phyloP scores from a whole-genome alignment of 1,140 invertebrate genomes.

The Sycophaga agraensis region DNA sequence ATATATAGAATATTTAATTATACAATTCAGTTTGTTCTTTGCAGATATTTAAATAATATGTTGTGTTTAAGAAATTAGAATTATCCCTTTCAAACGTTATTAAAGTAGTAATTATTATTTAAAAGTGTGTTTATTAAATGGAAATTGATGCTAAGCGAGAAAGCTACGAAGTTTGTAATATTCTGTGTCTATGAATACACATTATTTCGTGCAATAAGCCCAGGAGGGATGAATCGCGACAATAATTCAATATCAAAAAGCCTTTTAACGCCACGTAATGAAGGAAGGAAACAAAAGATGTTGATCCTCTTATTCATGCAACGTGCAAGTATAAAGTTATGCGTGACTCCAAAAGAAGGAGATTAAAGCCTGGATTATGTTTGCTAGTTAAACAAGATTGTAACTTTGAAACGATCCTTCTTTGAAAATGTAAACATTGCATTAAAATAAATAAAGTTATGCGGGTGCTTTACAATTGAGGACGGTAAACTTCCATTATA shows the following conservation, averaged over 20 bases:
- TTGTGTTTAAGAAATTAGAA: too few relatives aligned
- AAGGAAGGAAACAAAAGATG: conserved; percentile 16
- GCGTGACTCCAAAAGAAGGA: neutral
- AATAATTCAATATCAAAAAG: conserved; percentile 19
- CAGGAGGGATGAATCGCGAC: neutral
- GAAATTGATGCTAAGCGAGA: too few relatives aligned
- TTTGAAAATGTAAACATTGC: too few relatives aligned
- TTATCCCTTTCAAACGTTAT: too few relatives aligned
- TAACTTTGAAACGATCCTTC: too few relatives aligned
- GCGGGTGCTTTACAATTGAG: too few relatives aligned
- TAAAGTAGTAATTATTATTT: too few relatives aligned
- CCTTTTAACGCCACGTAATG: conserved; percentile 14
- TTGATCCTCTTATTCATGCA: neutral
- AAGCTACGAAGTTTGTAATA: conserved; percentile 17
- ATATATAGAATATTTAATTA: too few relatives aligned
- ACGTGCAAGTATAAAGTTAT: neutral
- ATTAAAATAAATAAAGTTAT: too few relatives aligned
- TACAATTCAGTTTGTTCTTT: too few relatives aligned
- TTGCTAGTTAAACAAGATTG: neutral
- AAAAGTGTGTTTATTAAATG: neutral
- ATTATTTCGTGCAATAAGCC: conserved; percentile 18
- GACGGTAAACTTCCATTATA: too few relatives aligned
- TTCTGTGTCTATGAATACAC: conserved; percentile 14
- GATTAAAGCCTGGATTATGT: conserved; percentile 5
- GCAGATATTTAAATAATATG: too few relatives aligned